phyloP scores from a whole-genome alignment of 2,113 vertebrate species.

The Jacana jacana region DNA sequence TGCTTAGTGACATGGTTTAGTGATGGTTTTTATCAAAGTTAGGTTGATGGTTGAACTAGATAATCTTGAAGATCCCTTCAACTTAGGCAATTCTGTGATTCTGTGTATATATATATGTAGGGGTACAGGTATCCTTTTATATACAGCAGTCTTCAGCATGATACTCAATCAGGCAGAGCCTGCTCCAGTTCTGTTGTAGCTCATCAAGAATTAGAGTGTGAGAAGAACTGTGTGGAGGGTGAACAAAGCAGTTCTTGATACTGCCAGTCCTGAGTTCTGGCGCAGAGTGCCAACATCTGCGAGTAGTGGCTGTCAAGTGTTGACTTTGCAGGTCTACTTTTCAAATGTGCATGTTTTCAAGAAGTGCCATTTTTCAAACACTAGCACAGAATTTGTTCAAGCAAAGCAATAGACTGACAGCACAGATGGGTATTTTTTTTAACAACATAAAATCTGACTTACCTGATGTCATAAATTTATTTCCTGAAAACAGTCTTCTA shows the following conservation, averaged over 20 bases:
- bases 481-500: not conserved
- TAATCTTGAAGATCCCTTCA: too few species aligned
- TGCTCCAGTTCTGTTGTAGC: not conserved
- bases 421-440: not conserved
- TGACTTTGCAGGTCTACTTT: not conserved
- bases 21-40: too few species aligned
- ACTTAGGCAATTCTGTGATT: too few species aligned
- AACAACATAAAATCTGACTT: not conserved
- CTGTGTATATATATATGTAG: too few species aligned
- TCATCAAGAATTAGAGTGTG: not conserved
- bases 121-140: not conserved
- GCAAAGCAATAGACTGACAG: not conserved
- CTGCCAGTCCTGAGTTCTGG: not conserved
- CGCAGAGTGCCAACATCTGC: rapidly evolving
- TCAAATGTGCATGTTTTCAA: not conserved
- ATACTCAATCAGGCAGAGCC: not conserved
- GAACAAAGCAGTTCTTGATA: not conserved
- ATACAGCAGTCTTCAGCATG: not conserved
- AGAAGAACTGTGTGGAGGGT: not conserved
- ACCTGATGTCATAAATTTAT: not conserved
- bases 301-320: not conserved
- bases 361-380: not conserved
- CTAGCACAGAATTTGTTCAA: not conserved
- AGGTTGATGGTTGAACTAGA: too few species aligned
- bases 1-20: too few species aligned